phyloP scores from a whole-genome alignment of 2,113 vertebrate genomes.

The Hypomesus transpacificus region DNA sequence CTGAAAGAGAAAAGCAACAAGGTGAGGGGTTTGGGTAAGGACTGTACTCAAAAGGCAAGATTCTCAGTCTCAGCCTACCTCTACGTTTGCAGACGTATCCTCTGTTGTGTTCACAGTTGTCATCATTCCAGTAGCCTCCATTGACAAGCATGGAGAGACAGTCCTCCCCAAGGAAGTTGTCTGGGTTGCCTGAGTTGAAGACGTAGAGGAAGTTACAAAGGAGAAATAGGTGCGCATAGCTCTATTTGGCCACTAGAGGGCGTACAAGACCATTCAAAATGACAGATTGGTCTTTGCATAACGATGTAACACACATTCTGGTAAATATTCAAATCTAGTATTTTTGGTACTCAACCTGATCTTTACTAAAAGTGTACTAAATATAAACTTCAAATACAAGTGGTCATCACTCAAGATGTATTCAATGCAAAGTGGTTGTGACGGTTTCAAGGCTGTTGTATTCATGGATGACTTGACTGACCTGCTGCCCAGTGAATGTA shows the following conservation, averaged over 20 bases:
- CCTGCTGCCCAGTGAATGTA: slow-evolving; percentile 71
- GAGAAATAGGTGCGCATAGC: neutral
- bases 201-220: slow-evolving; percentile 1
- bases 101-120: slow-evolving; percentile 66
- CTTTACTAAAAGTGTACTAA: neutral
- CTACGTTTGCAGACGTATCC: slow-evolving; percentile 74
- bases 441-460: too few species aligned
- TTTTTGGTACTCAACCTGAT: too few species aligned
- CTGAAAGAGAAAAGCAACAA: slow-evolving; percentile 46
- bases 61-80: slow-evolving; percentile 47
- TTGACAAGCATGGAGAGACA: slow-evolving; percentile 70
- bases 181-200: slow-evolving; percentile 65
- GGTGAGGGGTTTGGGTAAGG: neutral
- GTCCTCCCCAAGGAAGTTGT: slow-evolving; percentile 67
- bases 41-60: neutral
- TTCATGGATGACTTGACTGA: slow-evolving; percentile 21
- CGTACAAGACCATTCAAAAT: neutral
- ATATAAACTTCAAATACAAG: neutral
- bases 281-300: neutral
- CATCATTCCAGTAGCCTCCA: slow-evolving; percentile 72
- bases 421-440: neutral
- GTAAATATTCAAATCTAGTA: too few species aligned
- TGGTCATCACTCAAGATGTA: neutral
- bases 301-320: neutral
- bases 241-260: neutral